A percentile compares a stretch with the other conserved stretches of the same genome.
Conservation (phyloP, 2,888 invertebrate species). For the Hedya salicella region DNA sequence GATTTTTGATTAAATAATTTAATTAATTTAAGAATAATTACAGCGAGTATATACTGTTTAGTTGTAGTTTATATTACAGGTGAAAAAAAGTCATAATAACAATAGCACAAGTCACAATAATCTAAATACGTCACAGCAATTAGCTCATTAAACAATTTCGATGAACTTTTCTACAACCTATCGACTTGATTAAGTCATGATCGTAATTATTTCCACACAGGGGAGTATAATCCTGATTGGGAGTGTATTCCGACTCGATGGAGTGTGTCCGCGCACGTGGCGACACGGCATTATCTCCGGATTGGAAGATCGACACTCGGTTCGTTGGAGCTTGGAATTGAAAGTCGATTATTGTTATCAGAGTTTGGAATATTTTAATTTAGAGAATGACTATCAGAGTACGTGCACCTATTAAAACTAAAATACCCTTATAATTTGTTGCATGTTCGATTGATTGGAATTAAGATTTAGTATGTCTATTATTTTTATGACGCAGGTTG, state of each 20-base stretch:
- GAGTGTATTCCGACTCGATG: constrained; percentile 81
- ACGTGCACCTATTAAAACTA: not conserved
- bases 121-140: constrained; percentile 1
- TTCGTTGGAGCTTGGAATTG: constrained; percentile 13
- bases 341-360: constrained; percentile 30
- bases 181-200: constrained; percentile 75
- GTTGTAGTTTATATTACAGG: too few relatives aligned
- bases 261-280: constrained; percentile 79
- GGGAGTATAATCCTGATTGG: constrained; percentile 85
- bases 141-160: not conserved
- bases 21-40: too few relatives aligned
- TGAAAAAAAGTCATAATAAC: too few relatives aligned
- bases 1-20: too few relatives aligned
- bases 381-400: constrained; percentile 7
- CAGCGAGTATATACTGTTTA: too few relatives aligned
- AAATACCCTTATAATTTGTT: not conserved
- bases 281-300: constrained; percentile 64
- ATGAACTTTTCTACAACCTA: constrained; percentile 25
- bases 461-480: too few relatives aligned
- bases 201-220: constrained; percentile 80
- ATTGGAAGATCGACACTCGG: constrained; percentile 26
- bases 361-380: constrained; percentile 20
- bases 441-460: too few relatives aligned
- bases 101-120: not conserved
- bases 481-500: too few relatives aligned